phyloP scores from a whole-genome alignment of 2,888 invertebrate genomes.

The Cremastinae sp. region DNA sequence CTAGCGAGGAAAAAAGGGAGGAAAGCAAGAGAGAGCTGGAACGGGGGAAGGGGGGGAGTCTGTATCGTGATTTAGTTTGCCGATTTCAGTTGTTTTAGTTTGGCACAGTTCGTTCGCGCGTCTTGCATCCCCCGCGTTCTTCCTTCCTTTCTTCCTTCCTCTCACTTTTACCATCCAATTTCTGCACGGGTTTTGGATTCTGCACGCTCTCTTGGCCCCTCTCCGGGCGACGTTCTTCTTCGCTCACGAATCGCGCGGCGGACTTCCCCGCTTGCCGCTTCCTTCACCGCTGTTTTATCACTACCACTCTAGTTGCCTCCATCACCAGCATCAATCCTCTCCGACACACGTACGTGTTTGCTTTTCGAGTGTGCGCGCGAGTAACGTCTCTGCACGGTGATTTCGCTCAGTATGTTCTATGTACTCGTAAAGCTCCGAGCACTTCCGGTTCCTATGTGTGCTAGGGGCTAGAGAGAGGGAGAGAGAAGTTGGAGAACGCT shows the following conservation, averaged over 20 bases:
- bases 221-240: neutral
- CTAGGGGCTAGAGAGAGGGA: neutral
- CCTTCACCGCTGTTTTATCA: conserved; percentile 24
- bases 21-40: conserved; percentile 25
- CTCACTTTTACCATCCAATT: neutral
- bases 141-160: neutral
- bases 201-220: conserved; percentile 26
- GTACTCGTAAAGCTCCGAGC: conserved; percentile 16
- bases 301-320: conserved; percentile 20
- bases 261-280: conserved; percentile 21
- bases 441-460: conserved; percentile 13
- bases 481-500: neutral
- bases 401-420: conserved; percentile 10
- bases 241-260: conserved; percentile 12
- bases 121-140: conserved; percentile 3
- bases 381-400: conserved; percentile 11
- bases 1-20: conserved; percentile 9
- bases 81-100: conserved; percentile 64
- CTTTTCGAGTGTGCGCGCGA: neutral
- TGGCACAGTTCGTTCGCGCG: conserved; percentile 55
- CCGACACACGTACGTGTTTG: neutral
- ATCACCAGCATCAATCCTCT: conserved; percentile 11
- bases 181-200: conserved; percentile 48
- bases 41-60: too few relatives aligned
- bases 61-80: conserved; percentile 61